Evolutionary conservation across 1,140 invertebrate genomes (phyloP), one percentile per base, ranked within the genome.

Genomic region (Penaeus japonicus): DNA sequence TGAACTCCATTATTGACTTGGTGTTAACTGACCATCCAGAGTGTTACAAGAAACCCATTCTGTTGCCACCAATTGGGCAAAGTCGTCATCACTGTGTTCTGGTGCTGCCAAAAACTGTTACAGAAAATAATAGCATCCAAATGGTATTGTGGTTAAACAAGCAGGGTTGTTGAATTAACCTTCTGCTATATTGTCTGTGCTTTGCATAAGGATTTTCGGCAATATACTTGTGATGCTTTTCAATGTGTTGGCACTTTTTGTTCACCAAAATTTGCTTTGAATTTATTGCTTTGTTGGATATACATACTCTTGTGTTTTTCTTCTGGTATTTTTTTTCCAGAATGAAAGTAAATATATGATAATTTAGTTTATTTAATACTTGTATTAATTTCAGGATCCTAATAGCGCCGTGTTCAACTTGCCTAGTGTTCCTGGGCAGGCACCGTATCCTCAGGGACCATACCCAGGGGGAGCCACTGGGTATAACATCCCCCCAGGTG

Each of bases 81-180:
- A 90, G 90, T 84, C 75, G 84, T 4, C 90, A 90, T 54, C 82
- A 78, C 35, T 90, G 90, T 79, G 90, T 90, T 30, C 75, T 90
- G 24, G 81, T 90, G 39, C 78, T 73, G 18, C 90, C 90, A 18
- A 85, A 81, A n/a, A 32, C 39, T 47, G 2, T 4, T 27, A 30
- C n/a, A 22, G 39, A 18, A 47, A 39, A 18, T 22, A 4, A 54
- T 20, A 22, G 20, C 15, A 15, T 47, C 47, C 47, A 47, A 47
- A 47, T 47, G 47, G 47, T 47, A 47, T 47, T 47, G 47, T 47
- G 47, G 47, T 47, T 47, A 47, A 10, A 47, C 47, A 1, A 47
- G 47, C 47, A 47, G 47, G 47, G 47, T 7, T 47, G 47, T 47
- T 47, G 47, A 47, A 47, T 47, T 47, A 15, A 47, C 47, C 47